Conservation (phyloP, 2,113 vertebrate species). For the Bettongia penicillata region DNA sequence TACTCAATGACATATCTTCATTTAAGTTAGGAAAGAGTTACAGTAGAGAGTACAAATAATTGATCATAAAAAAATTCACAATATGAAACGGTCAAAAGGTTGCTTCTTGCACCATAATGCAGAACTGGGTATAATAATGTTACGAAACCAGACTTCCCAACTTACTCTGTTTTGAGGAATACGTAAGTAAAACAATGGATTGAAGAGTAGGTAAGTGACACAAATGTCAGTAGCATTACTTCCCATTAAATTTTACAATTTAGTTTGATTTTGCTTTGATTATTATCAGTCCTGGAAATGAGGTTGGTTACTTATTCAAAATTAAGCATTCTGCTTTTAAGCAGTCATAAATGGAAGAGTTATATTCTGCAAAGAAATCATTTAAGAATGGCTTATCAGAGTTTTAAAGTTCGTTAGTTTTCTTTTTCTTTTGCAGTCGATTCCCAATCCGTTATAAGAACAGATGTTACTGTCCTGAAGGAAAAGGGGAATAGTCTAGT, state of each 20-base stretch:
- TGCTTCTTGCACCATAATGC: not conserved
- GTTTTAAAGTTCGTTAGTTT: not conserved
- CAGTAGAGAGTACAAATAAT: constrained; percentile 36
- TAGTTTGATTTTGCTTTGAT: constrained; percentile 29
- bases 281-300: not conserved
- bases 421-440: not conserved
- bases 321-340: constrained; percentile 25
- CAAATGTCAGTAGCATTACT: not conserved
- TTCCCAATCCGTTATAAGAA: not conserved
- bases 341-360: not conserved
- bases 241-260: not conserved
- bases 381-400: not conserved
- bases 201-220: not conserved
- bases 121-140: not conserved
- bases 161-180: not conserved
- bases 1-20: not conserved
- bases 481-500: not conserved
- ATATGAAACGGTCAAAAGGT: constrained; percentile 35
- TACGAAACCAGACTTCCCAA: not conserved
- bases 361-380: not conserved
- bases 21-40: not conserved
- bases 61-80: constrained; percentile 41
- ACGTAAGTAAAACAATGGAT: not conserved
- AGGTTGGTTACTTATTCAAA: not conserved
- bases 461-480: not conserved